These are phyloP conservation scores for Neoaliturus tenellus DNA, from an alignment of 2,888 invertebrate species.

Conservation along the genomic window DNA sequence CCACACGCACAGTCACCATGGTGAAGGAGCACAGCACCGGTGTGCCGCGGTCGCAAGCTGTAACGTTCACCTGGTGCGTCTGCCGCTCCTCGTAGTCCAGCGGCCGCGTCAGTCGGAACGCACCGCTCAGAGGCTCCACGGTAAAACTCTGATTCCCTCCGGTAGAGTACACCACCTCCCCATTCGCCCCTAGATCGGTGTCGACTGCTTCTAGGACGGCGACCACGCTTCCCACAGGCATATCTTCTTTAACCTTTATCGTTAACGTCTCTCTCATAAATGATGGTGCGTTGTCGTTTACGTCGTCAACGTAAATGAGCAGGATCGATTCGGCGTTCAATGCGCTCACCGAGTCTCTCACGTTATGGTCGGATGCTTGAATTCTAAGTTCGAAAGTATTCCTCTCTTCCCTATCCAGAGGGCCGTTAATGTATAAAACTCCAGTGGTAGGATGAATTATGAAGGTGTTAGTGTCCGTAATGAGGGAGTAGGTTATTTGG, in stretches of 20 bases:
- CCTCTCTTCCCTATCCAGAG: conserved; percentile 89
- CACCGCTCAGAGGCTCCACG: conserved; percentile 85
- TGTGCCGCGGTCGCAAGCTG: conserved; percentile 89
- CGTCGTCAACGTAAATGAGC: conserved; percentile 88
- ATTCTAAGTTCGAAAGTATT: conserved; percentile 86
- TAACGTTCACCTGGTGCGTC: conserved; percentile 89
- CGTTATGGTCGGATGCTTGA: conserved; percentile 81
- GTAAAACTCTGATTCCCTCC: conserved; percentile 74
- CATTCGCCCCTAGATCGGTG: conserved; percentile 89
- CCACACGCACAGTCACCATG: conserved; percentile 87
- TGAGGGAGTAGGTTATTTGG: conserved; percentile 76
- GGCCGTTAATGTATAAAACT: conserved; percentile 82
- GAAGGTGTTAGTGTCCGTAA: conserved; percentile 86
- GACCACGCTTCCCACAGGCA: conserved; percentile 90
- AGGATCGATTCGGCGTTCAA: conserved; percentile 88
- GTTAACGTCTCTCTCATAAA: conserved; percentile 84
- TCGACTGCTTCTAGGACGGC: conserved; percentile 89
- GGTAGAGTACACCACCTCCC: conserved; percentile 83
- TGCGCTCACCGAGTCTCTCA: conserved; percentile 73
- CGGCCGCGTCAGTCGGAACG: conserved; percentile 84
- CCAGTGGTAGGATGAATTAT: conserved; percentile 85
- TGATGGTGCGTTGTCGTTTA: conserved; percentile 91
- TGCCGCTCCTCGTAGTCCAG: conserved; percentile 94
- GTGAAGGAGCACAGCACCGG: conserved; percentile 88
- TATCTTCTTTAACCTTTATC: conserved; percentile 92